These are phyloP conservation scores for Acropora yongei DNA, from an alignment of 64 coral and sea anemone genomes.

Conservation along the genomic window DNA sequence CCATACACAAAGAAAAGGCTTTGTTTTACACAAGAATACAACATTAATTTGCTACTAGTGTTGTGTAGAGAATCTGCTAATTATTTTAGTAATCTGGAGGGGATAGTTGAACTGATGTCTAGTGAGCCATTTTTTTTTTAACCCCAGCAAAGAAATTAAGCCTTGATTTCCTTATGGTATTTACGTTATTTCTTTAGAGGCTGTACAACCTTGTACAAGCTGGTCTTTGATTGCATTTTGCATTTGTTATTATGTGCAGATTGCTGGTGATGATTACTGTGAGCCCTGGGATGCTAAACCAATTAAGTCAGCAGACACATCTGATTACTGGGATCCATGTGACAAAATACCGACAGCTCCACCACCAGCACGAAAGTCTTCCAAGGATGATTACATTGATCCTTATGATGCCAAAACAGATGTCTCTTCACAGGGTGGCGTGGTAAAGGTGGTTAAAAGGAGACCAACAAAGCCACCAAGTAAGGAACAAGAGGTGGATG, in stretches of 20 bases:
- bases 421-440: background rate
- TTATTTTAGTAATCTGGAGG: too few species aligned
- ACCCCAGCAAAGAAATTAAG: too few species aligned
- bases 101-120: too few species aligned
- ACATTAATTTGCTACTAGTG: too few species aligned
- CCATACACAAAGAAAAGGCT: too few species aligned
- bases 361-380: background rate
- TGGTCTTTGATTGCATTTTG: background rate
- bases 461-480: conserved; percentile 17
- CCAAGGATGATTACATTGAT: conserved; percentile 80
- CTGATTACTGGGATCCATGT: conserved; percentile 91
- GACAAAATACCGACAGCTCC: conserved; percentile 31
- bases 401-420: conserved; percentile 84
- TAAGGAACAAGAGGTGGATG: conserved; percentile 62
- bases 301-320: background rate
- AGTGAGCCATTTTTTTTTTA: too few species aligned
- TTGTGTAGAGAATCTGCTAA: too few species aligned
- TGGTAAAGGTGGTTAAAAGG: background rate
- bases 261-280: conserved; percentile 64
- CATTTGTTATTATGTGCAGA: background rate
- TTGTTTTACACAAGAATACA: too few species aligned
- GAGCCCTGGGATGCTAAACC: conserved; percentile 79
- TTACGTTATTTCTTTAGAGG: too few species aligned
- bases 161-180: too few species aligned
- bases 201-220: too few species aligned